These are phyloP conservation scores for Cyprinodon variegatus DNA, from an alignment of 2,113 vertebrate species.

Conservation along the genomic window DNA sequence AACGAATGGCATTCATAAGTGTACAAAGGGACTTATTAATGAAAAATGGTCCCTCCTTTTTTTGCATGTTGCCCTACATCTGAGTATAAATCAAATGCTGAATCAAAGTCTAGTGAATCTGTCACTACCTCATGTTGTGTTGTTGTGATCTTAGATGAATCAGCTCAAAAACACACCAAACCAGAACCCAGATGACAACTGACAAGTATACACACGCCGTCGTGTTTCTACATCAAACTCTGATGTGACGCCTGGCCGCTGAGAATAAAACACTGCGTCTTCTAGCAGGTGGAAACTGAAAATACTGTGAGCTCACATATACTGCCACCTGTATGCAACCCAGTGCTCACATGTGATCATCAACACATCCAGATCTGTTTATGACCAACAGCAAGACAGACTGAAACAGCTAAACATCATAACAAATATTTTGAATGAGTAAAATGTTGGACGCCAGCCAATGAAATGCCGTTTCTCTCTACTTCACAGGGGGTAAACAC, in stretches of 20 bases:
- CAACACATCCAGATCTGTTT: constrained; percentile 1
- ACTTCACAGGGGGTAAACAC: constrained; percentile 36
- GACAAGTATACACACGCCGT: constrained; percentile 18
- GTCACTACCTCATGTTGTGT: constrained; percentile 26
- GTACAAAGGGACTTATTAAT: background rate
- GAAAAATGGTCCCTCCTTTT: background rate
- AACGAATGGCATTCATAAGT: background rate
- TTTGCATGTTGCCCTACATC: constrained; percentile 1
- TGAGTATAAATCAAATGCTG: constrained; percentile 4
- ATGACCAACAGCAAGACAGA: background rate
- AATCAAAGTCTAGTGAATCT: constrained; percentile 12
- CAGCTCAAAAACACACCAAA: constrained; percentile 53
- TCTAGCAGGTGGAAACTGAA: constrained; percentile 27
- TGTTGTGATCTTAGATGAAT: constrained; percentile 26
- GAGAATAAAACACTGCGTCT: constrained; percentile 1
- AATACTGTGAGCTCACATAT: constrained; percentile 12
- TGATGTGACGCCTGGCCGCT: constrained; percentile 17
- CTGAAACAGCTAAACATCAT: background rate
- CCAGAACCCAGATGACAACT: constrained; percentile 43
- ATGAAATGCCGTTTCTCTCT: constrained; percentile 40
- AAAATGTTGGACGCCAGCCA: constrained; percentile 29
- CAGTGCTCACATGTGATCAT: constrained; percentile 23
- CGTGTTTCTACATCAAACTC: constrained; percentile 63
- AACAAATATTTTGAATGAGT: constrained; percentile 28
- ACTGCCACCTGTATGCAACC: constrained; percentile 17